Base-by-base conservation (phyloP, 2,888 invertebrate genomes). In the Acleris literana region DNA sequence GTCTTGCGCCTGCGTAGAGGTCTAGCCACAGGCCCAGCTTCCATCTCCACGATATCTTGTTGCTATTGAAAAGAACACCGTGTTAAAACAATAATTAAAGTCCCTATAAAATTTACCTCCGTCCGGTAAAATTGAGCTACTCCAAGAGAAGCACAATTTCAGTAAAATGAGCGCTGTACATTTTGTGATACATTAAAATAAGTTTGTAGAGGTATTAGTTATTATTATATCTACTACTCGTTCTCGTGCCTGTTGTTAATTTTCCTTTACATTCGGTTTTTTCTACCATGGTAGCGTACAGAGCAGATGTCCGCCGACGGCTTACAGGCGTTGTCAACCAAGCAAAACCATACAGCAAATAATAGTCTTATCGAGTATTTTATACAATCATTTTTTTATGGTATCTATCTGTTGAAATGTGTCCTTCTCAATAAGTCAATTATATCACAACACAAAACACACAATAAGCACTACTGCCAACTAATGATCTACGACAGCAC, bases 1-100 rank as follows among this genome's bases (percentile, higher is more conserved):
- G 97, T 97, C 90, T 97, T 97, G 74, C 97, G 94, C 84, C 96
- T 96, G 71, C 96, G 95, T 39, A 82, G 74, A 72, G 94, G 94
- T 82, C 95, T 94, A 55, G 95, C 94, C 69, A 95, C 94, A 53
- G 93, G 90, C 66, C 95, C 94, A 66, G 95, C 94, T 89, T 96
- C 96, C 74, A 96, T 92, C 83, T 96, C 96, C 75, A 94, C 93
- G 71, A 94, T 93, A 82, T 96, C 95, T 94, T 96, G 92, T 80
- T 86, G 89, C 84, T 92, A 77, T 70, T 74, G 68, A 73, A 69
- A 74, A 72, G 71, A 77, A 69, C 20, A 44, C 22, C 3, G 22
- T 13, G 69, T 68, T 68, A 63, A 66, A 51, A 20, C 25, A 43
- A n/a, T 51, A 49, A 53, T 56, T 46, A 61, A 64, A 39, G 49